Percentiles rank a stretch among this genome's conserved stretches.
These are phyloP conservation scores for Microctonus aethiopoides DNA, from an alignment of 2,888 invertebrate genomes.

Conservation along the genomic window DNA sequence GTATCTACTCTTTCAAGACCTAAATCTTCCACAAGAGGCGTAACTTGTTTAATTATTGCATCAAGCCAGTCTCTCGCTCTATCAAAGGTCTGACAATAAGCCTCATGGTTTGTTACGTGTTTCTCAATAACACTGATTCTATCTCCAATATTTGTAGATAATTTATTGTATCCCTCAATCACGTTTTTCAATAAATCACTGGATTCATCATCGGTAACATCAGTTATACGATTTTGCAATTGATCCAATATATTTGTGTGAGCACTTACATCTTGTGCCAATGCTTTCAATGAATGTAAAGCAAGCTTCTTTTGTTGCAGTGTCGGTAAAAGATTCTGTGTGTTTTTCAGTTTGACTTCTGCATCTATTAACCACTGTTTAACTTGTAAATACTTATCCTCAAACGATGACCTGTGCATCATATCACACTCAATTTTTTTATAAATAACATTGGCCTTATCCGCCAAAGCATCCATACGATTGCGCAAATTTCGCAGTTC, in stretches of 20 bases:
- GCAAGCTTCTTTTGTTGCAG: conserved; percentile 90
- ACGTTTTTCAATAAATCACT: conserved; percentile 79
- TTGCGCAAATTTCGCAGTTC: conserved; percentile 85
- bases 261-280: conserved; percentile 86
- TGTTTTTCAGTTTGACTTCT: conserved; percentile 79
- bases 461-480: conserved; percentile 85
- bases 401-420: conserved; percentile 91
- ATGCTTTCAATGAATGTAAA: conserved; percentile 81
- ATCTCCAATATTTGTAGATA: conserved; percentile 76
- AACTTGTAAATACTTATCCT: conserved; percentile 89
- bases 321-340: conserved; percentile 79
- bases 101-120: conserved; percentile 84
- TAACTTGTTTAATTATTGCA: conserved; percentile 81
- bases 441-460: conserved; percentile 84
- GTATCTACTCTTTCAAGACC: conserved; percentile 80
- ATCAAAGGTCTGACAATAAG: conserved; percentile 83
- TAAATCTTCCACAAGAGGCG: conserved; percentile 80
- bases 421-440: conserved; percentile 90
- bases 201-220: conserved; percentile 83
- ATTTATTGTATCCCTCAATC: conserved; percentile 77
- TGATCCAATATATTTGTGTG: conserved; percentile 88
- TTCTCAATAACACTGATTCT: conserved; percentile 76
- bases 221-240: conserved; percentile 83
- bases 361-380: conserved; percentile 87
- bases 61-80: conserved; percentile 86